A percentile compares a stretch with the other conserved stretches of the same genome.
Evolutionary conservation across 2,797 vertebrate species (phyloP).

Genomic region (Semaprochilodus insignis): DNA sequence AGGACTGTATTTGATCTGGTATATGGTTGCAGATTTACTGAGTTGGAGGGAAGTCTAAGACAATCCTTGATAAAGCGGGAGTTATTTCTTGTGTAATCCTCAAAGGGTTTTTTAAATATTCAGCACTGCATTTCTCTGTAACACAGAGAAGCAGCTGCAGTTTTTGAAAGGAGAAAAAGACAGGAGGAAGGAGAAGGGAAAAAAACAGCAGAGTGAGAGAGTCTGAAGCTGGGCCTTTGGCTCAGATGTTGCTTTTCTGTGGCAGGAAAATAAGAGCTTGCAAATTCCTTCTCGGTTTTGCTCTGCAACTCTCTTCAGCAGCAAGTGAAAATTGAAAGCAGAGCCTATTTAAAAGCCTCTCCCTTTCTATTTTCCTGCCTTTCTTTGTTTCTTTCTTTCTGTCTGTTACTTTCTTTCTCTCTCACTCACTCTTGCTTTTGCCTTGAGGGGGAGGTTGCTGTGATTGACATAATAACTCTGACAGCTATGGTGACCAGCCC

Average conservation of each 20-base stretch:
- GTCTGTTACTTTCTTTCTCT: no score
- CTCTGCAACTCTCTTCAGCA: constrained; percentile 5
- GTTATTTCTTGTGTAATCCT: constrained; percentile 1
- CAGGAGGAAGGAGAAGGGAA: not conserved
- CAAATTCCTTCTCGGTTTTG: constrained; percentile 28
- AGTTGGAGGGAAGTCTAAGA: not conserved
- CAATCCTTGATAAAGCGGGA: not conserved
- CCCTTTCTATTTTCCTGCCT: not conserved
- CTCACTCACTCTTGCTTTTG: not conserved
- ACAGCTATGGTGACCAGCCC: constrained; percentile 23
- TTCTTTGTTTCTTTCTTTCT: not conserved
- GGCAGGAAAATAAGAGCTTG: constrained; percentile 37
- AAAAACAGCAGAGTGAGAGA: not conserved
- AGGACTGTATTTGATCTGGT: not conserved
- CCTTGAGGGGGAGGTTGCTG: not conserved
- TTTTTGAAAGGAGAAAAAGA: not conserved
- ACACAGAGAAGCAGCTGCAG: not conserved
- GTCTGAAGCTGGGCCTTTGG: constrained; percentile 13
- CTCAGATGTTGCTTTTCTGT: constrained; percentile 18
- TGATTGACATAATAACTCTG: constrained; percentile 30
- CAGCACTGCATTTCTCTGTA: not conserved
- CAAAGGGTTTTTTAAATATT: constrained; percentile 11
- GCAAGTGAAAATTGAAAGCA: not conserved
- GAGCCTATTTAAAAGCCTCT: not conserved
- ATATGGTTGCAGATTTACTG: not conserved